Conservation (phyloP, 1,140 invertebrate species). For the Aleiodes sp. region DNA sequence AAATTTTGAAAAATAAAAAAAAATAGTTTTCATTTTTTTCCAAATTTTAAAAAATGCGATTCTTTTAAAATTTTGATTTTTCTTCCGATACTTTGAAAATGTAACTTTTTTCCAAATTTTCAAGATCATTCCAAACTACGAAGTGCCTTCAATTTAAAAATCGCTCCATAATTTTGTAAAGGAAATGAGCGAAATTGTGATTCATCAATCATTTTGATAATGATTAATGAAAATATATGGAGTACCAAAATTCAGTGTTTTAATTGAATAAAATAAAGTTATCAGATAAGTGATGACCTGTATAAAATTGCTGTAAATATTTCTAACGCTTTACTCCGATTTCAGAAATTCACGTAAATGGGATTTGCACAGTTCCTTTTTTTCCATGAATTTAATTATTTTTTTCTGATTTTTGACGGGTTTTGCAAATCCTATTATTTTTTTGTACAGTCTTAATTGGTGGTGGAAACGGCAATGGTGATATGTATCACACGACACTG, state of each 20-base stretch:
- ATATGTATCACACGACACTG: background rate
- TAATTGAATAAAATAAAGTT: constrained; percentile 6
- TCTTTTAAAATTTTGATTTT: no score
- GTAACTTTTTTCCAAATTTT: no score
- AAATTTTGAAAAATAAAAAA: no score
- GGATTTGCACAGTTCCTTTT: background rate
- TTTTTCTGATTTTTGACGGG: background rate
- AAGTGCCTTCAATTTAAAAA: no score
- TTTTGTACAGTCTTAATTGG: constrained; percentile 27
- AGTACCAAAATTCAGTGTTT: background rate
- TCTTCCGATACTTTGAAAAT: no score
- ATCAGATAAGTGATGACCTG: background rate
- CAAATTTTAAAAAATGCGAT: no score
- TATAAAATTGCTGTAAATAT: constrained; percentile 24
- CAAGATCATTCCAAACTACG: no score
- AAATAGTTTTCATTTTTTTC: no score
- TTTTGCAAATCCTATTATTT: background rate
- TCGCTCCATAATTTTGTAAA: no score
- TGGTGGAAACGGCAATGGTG: constrained; percentile 21
- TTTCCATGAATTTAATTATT: background rate
- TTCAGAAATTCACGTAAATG: constrained; percentile 16
- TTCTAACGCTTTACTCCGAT: constrained; percentile 21
- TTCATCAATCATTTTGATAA: no score
- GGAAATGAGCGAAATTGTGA: no score
- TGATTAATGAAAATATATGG: background rate